Base-by-base conservation (phyloP, 1,140 invertebrate species). In the Heliconius hermathena region DNA sequence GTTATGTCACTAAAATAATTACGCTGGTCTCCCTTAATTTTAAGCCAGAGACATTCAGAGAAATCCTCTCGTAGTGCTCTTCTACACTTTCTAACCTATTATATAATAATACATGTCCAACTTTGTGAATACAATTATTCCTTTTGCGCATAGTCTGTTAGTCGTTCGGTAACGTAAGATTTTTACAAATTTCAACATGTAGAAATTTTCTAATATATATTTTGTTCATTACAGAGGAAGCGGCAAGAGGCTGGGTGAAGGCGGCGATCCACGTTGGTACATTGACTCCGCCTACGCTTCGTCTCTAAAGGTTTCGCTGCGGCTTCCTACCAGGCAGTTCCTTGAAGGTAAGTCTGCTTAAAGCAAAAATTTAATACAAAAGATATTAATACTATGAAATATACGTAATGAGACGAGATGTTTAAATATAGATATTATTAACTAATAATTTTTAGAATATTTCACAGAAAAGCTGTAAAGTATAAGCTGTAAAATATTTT, bases 281-380 rank as follows among this genome's bases (percentile, higher is more conserved):
- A 93, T 94, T 74, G 93, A 94, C 84, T 93, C 92, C 1, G 85
- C 91, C 6, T 94, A 92, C 91, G 92, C 93, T 9, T 94, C 93
- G 5, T 92, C 92, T 1, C 89, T 94, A 20, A 94, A 94, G 76
- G 92, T 94, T 75, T 94, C 92, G 2, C 87, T 94, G 13, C 87
- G 91, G n/a, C 84, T 94, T 80, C 93, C 93, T 8, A 93, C 93
- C 78, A 89, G 90, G 60, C 93, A 93, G 83, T 93, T 92, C 54
- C 78, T 94, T 87, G 91, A 94, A 94, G 93, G 93, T 94, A 89
- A 82, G 87, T 72, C 5, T 38, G 49, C 4, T 8, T 52, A 52
- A 20, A 52, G 49, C 8, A 72, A 36, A 5, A 66, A 29, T 3
- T 66, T 16, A 1, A 66, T 57, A 3, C n/a, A 57, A 57, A 57